Conservation (phyloP, 2,888 invertebrate species). For the Torymus texanus region DNA sequence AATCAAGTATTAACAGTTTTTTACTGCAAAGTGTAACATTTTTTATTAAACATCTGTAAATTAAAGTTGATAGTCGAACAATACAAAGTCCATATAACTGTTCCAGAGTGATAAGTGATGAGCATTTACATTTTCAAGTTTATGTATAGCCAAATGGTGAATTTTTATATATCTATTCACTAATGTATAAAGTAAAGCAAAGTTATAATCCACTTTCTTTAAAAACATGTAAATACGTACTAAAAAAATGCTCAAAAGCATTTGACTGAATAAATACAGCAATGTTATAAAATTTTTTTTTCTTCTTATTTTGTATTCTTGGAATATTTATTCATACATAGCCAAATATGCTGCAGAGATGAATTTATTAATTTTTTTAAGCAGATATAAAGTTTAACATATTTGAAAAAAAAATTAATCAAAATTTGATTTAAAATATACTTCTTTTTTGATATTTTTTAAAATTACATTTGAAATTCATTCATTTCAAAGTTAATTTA, state of each 20-base stretch:
- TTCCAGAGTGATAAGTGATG: constrained; percentile 14
- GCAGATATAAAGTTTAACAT: too few species aligned
- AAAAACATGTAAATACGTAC: constrained; percentile 46
- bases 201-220: constrained; percentile 13
- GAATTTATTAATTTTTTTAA: too few species aligned
- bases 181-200: constrained; percentile 31
- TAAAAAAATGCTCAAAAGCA: constrained; percentile 32
- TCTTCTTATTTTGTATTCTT: constrained; percentile 1
- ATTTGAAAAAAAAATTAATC: too few species aligned
- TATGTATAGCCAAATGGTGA: constrained; percentile 11
- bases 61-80: too few species aligned
- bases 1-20: constrained; percentile 14
- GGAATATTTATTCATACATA: background rate
- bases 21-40: constrained; percentile 7
- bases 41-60: background rate
- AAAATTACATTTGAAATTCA: too few species aligned
- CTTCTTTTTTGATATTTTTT: too few species aligned
- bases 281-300: constrained; percentile 4
- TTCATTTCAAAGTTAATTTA: too few species aligned
- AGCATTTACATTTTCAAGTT: constrained; percentile 27
- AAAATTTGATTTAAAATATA: too few species aligned
- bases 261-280: constrained; percentile 46
- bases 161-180: constrained; percentile 24
- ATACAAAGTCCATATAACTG: constrained; percentile 7
- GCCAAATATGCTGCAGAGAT: background rate